A percentile compares a stretch with the other conserved stretches of the same genome.
These are phyloP conservation scores for Carassius gibelio DNA, from an alignment of 2,113 vertebrate species.

Conservation along the genomic window DNA sequence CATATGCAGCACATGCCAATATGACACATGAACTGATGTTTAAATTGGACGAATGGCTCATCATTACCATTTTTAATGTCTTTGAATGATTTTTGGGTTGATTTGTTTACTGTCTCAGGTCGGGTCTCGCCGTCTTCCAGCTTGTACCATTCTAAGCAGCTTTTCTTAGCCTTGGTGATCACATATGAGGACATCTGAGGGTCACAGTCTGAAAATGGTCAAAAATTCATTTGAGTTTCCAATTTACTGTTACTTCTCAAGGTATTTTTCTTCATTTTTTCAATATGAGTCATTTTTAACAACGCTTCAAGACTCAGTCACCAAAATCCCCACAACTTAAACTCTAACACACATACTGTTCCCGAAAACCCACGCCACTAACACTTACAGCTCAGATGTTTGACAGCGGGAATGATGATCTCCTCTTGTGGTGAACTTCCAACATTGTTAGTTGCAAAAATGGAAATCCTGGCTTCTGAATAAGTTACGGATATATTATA, in stretches of 20 bases:
- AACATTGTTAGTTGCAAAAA: slow-evolving; percentile 46
- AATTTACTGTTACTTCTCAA: neutral
- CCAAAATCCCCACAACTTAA: neutral
- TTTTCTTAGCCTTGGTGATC: neutral
- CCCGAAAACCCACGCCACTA: neutral
- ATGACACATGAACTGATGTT: neutral
- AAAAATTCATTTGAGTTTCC: neutral
- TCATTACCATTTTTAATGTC: slow-evolving; percentile 45
- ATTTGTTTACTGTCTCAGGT: slow-evolving; percentile 41
- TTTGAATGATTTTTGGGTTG: neutral
- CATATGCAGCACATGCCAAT: neutral
- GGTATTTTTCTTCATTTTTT: neutral
- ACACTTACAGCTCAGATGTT: slow-evolving; percentile 48
- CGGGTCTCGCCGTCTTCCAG: slow-evolving; percentile 54
- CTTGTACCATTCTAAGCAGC: slow-evolving; percentile 69
- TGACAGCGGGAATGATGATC: slow-evolving; percentile 43
- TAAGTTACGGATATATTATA: slow-evolving; percentile 8
- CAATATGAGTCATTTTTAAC: neutral
- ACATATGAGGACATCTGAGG: neutral
- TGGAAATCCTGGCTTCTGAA: slow-evolving; percentile 41
- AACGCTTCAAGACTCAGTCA: neutral
- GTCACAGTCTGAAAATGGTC: slow-evolving; percentile 32
- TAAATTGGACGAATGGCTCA: neutral
- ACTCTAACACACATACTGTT: neutral
- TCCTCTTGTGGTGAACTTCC: neutral